Conservation (phyloP, 2,797 vertebrate species). For the Chrosomus eos region DNA sequence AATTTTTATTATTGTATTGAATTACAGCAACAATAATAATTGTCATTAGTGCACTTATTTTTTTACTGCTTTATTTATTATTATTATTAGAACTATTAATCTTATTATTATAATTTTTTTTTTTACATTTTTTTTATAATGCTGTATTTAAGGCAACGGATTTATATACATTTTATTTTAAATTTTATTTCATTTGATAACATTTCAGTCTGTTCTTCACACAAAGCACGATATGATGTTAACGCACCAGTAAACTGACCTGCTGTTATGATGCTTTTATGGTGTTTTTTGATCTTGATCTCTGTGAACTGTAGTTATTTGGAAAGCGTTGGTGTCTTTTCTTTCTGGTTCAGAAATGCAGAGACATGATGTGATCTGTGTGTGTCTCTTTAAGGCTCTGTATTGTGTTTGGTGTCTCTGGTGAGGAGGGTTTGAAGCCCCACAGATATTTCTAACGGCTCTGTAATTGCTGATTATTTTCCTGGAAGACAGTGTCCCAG, state of each 20-base stretch:
- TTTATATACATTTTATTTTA: not conserved
- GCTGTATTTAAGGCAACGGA: not conserved
- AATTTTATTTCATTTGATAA: not conserved
- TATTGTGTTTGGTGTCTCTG: conserved; percentile 26
- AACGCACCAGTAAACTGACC: not conserved
- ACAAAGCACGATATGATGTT: not conserved
- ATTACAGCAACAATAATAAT: too few relatives aligned
- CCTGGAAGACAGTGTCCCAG: conserved; percentile 52
- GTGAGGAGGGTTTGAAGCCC: conserved; percentile 36
- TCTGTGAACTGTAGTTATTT: not conserved
- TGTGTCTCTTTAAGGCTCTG: conserved; percentile 42
- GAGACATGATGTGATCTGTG: not conserved
- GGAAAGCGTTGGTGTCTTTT: not conserved
- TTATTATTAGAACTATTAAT: not conserved
- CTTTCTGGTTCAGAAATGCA: too few relatives aligned
- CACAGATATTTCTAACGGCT: conserved; percentile 56
- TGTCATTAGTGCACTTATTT: too few relatives aligned
- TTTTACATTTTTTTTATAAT: not conserved
- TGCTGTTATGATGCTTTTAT: too few relatives aligned
- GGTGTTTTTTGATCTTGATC: too few relatives aligned
- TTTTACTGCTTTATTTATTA: not conserved
- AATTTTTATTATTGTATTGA: not conserved
- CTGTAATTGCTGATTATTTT: conserved; percentile 60
- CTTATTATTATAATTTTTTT: not conserved
- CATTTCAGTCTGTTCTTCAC: not conserved